These are phyloP conservation scores for Margarornis squamiger DNA, from an alignment of 2,797 vertebrate species.

Conservation along the genomic window DNA sequence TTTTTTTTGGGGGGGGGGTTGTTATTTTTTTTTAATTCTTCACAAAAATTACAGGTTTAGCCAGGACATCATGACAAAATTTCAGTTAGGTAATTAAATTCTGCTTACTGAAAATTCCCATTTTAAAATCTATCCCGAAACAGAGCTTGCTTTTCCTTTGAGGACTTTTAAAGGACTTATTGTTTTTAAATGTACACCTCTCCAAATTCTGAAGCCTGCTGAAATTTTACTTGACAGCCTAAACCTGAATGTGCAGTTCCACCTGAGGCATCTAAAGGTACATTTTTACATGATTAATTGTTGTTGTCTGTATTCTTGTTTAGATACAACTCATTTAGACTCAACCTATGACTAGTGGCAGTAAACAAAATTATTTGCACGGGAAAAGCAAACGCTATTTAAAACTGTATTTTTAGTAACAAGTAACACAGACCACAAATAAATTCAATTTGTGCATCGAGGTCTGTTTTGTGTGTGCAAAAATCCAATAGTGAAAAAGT, in stretches of 20 bases:
- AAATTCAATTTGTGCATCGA: not conserved
- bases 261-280: not conserved
- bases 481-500: not conserved
- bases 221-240: not conserved
- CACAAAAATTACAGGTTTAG: not conserved
- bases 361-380: not conserved
- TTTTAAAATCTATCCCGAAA: not conserved
- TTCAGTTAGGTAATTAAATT: conserved; percentile 22
- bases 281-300: not conserved
- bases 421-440: not conserved
- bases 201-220: not conserved
- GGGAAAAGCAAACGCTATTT: not conserved
- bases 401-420: not conserved
- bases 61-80: not conserved
- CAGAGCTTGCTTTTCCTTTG: not conserved
- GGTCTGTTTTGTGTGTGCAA: not conserved
- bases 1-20: no score
- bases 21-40: not conserved
- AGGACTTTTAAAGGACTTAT: not conserved
- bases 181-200: not conserved
- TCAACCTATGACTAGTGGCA: not conserved
- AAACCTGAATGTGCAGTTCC: not conserved
- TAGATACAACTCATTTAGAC: not conserved
- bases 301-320: not conserved
- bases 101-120: not conserved